Evolutionary conservation across 64 coral and sea anemone species (phyloP).

Genomic region (Montipora sp.): DNA sequence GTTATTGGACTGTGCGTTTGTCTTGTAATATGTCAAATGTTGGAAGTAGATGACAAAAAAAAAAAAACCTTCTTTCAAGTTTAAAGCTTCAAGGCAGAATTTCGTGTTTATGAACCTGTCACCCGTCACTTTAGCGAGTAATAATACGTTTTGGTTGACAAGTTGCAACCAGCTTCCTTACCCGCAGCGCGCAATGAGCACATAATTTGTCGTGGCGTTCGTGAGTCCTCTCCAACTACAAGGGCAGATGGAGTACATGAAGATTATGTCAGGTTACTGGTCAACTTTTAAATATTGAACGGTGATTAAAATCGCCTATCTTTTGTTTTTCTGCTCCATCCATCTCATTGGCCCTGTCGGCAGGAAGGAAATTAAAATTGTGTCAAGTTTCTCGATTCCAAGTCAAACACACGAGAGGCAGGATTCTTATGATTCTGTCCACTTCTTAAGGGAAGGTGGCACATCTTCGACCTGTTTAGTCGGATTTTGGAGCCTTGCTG

Average conservation of each 20-base stretch:
- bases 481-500: background rate
- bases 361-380: conserved; percentile 15
- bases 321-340: conserved; percentile 48
- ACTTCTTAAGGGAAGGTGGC: background rate
- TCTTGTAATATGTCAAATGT: too few relatives aligned
- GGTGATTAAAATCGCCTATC: conserved; percentile 51
- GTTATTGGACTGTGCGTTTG: too few relatives aligned
- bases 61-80: too few relatives aligned
- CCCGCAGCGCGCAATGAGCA: background rate
- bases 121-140: background rate
- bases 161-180: conserved; percentile 14
- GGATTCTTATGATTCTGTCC: background rate
- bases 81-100: background rate
- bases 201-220: background rate
- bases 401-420: background rate
- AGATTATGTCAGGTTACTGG: conserved; percentile 43
- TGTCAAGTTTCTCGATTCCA: conserved; percentile 8
- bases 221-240: background rate
- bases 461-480: background rate
- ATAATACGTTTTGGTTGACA: background rate
- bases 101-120: background rate
- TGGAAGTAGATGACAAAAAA: too few relatives aligned
- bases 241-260: conserved; percentile 29
- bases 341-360: conserved; percentile 1
- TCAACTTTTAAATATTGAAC: conserved; percentile 50